Percentiles rank a stretch among this genome's conserved stretches.
Conservation (phyloP, 2,888 invertebrate genomes). For the Alitta virens region DNA sequence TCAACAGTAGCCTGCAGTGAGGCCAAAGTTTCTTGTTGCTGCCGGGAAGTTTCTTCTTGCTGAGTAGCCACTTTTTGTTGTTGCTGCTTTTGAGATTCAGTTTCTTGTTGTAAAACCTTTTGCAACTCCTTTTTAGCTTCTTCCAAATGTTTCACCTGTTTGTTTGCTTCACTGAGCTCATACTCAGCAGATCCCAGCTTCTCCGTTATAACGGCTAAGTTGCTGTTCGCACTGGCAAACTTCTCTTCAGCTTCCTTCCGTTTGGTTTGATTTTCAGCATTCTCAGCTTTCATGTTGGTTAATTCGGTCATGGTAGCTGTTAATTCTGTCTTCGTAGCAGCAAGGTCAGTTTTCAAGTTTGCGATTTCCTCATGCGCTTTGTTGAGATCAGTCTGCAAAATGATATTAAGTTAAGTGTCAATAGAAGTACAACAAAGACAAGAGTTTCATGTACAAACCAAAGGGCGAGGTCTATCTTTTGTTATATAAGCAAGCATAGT, state of each 20-base stretch:
- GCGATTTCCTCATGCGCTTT: background rate
- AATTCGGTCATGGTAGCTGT: background rate
- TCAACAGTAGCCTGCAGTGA: no score
- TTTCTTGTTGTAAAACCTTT: slow-evolving; percentile 17
- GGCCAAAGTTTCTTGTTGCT: no score
- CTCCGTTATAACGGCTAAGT: slow-evolving; percentile 4
- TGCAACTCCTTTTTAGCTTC: slow-evolving; percentile 13
- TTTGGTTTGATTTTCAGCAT: background rate
- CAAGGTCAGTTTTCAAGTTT: background rate
- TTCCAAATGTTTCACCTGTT: slow-evolving; percentile 14
- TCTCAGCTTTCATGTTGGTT: background rate
- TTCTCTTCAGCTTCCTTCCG: background rate
- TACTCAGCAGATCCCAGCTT: slow-evolving; percentile 12
- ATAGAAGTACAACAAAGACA: no score
- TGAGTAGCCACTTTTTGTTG: no score
- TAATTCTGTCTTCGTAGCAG: background rate
- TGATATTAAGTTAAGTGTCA: no score
- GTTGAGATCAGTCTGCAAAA: background rate
- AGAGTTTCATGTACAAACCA: no score
- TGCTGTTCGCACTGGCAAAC: no score
- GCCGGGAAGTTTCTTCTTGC: no score
- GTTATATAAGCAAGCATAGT: no score
- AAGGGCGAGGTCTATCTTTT: no score
- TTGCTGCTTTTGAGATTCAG: background rate
- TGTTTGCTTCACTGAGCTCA: slow-evolving; percentile 11